Conservation (phyloP, 2,113 vertebrate genomes). For the Tauraco erythrolophus region DNA sequence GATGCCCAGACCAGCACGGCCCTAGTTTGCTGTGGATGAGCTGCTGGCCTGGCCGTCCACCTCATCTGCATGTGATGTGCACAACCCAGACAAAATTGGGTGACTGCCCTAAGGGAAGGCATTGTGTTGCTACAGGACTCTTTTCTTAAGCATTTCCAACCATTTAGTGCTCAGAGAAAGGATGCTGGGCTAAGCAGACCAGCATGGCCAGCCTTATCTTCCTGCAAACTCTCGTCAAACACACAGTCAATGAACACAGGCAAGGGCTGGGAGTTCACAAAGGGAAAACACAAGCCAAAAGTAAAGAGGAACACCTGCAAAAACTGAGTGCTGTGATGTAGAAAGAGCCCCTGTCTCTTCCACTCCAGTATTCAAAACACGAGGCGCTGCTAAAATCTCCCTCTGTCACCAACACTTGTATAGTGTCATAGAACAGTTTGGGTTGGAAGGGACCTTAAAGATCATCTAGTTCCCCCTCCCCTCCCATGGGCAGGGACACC, state of each 20-base stretch:
- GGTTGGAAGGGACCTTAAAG: no score
- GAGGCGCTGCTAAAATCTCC: neutral
- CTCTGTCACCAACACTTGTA: neutral
- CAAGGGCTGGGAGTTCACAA: neutral
- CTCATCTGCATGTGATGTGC: neutral
- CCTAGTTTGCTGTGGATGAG: neutral
- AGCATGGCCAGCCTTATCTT: neutral
- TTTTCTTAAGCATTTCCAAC: neutral
- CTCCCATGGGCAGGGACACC: no score
- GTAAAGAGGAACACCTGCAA: neutral
- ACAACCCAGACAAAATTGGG: neutral
- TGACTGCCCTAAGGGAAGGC: neutral
- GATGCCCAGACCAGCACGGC: accelerated
- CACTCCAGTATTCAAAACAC: neutral
- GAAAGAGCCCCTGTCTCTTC: neutral
- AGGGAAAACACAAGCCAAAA: neutral
- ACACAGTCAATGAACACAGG: neutral
- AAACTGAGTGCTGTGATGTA: neutral
- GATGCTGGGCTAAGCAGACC: neutral
- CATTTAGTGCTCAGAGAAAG: neutral
- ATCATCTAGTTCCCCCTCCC: no score
- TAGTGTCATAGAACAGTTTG: neutral
- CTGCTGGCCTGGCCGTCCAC: accelerated
- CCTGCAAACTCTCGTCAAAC: neutral
- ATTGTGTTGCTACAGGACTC: neutral